A percentile compares a stretch with the other conserved stretches of the same genome.
phyloP scores from a whole-genome alignment of 2,797 vertebrate genomes.

The Sebastes elongatus region DNA sequence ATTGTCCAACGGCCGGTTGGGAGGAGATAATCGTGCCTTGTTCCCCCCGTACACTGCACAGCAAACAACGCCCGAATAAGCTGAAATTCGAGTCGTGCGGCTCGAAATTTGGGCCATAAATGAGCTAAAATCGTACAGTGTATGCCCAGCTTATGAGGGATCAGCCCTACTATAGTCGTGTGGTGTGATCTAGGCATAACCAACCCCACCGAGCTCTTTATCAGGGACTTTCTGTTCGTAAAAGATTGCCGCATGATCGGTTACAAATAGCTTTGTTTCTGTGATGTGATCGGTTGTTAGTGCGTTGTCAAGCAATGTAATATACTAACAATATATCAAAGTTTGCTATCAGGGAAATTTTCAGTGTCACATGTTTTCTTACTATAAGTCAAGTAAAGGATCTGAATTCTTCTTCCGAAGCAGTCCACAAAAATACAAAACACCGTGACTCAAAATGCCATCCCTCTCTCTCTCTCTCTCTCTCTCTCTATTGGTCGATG shows the following conservation, averaged over 20 bases:
- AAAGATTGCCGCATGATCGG: neutral
- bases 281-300: neutral
- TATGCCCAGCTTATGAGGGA: too few species aligned
- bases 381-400: neutral
- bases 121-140: too few species aligned
- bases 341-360: too few species aligned
- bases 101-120: too few species aligned
- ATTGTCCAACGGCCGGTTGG: too few species aligned
- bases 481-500: slow-evolving; percentile 28
- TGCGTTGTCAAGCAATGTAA: neutral
- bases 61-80: too few species aligned
- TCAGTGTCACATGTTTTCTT: neutral
- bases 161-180: too few species aligned
- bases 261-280: neutral
- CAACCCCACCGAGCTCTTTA: too few species aligned
- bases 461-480: neutral
- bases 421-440: neutral
- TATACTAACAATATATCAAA: neutral
- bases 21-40: too few species aligned
- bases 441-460: neutral
- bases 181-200: too few species aligned
- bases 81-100: too few species aligned
- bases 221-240: neutral
- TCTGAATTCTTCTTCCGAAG: neutral
- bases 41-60: too few species aligned